Conservation (phyloP, 1,140 invertebrate genomes). For the Diorhabda elongata region DNA sequence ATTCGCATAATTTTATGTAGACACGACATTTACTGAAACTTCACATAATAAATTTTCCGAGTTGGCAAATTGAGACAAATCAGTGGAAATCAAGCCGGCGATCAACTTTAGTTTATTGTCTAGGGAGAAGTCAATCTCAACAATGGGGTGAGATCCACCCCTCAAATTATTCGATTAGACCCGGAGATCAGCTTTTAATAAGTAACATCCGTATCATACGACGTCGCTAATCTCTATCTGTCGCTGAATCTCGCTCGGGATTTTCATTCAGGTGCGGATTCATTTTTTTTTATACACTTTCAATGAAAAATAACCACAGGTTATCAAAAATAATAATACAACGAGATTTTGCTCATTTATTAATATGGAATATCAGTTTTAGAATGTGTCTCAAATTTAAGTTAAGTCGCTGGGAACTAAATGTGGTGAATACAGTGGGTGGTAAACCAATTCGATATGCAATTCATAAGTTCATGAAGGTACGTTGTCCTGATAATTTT, state of each 20-base stretch:
- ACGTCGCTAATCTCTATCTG: conserved; percentile 27
- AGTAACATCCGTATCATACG: conserved; percentile 34
- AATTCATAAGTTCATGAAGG: too few relatives aligned
- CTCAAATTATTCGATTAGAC: conserved; percentile 34
- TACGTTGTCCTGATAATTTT: too few relatives aligned
- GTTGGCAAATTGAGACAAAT: conserved; percentile 15
- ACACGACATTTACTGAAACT: not conserved
- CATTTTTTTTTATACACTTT: too few relatives aligned
- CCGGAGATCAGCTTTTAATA: conserved; percentile 36
- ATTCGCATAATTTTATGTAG: too few relatives aligned
- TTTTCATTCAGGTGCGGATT: not conserved
- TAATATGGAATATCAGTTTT: too few relatives aligned
- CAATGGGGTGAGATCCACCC: conserved; percentile 31
- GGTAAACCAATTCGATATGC: too few relatives aligned
- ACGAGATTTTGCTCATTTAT: too few relatives aligned
- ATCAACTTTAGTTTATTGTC: not conserved
- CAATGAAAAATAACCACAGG: too few relatives aligned
- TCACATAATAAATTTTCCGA: not conserved
- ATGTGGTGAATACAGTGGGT: too few relatives aligned
- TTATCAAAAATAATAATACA: too few relatives aligned
- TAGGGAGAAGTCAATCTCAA: conserved; percentile 18
- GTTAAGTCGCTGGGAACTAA: too few relatives aligned
- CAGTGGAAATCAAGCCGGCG: conserved; percentile 10
- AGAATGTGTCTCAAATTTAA: too few relatives aligned
- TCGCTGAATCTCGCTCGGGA: conserved; percentile 7